Percentiles rank a stretch among this genome's conserved stretches.
Conservation (phyloP, 2,113 vertebrate genomes). For the Syngnathus floridae region DNA sequence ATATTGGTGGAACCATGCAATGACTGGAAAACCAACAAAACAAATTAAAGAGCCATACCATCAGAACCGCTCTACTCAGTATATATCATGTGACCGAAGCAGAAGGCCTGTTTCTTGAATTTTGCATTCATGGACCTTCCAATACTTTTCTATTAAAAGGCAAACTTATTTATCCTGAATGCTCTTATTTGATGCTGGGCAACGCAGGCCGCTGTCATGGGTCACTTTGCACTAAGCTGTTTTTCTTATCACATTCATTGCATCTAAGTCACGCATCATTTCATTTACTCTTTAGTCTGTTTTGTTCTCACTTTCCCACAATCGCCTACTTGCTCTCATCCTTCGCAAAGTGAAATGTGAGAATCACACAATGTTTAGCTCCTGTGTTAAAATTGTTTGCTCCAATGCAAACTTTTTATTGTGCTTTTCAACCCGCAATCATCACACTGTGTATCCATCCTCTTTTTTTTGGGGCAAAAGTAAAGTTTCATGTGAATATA, state of each 20-base stretch:
- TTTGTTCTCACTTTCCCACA: conserved; percentile 47
- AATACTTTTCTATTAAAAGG: neutral
- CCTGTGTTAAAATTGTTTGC: conserved; percentile 17
- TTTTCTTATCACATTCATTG: conserved; percentile 8
- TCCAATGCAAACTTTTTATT: neutral
- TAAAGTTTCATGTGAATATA: neutral
- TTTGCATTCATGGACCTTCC: neutral
- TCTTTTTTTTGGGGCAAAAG: conserved; percentile 14
- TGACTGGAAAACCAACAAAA: conserved; percentile 39
- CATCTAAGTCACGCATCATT: neutral
- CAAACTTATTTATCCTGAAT: neutral
- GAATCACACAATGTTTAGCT: conserved; percentile 19
- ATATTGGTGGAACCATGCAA: conserved; percentile 18
- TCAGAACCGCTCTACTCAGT: conserved; percentile 44
- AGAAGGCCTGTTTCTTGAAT: conserved; percentile 10
- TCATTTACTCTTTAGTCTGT: conserved; percentile 57
- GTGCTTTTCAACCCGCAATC: conserved; percentile 21
- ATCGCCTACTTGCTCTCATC: conserved; percentile 53
- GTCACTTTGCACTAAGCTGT: conserved; percentile 43
- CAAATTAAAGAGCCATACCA: conserved; percentile 56
- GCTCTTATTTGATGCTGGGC: neutral
- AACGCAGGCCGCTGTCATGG: conserved; percentile 19
- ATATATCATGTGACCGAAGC: conserved; percentile 43
- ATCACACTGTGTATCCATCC: conserved; percentile 26
- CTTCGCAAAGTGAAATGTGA: conserved; percentile 19